Evolutionary conservation across 2,888 invertebrate species (phyloP).

Genomic region (Drosophila diplacantha): DNA sequence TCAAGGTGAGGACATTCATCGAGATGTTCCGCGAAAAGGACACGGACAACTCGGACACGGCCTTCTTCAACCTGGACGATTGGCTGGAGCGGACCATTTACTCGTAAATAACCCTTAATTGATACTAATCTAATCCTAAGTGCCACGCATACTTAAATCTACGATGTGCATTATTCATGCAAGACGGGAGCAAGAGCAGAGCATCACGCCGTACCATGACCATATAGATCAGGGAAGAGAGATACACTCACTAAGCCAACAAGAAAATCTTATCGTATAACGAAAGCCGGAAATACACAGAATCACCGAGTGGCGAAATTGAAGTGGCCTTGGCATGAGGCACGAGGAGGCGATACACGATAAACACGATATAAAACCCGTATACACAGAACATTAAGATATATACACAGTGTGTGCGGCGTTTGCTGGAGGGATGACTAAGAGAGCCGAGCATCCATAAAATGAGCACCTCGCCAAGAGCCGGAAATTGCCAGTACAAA

Average conservation of each 20-base stretch:
- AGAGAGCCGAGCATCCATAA: slow-evolving; percentile 19
- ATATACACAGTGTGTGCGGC: slow-evolving; percentile 6
- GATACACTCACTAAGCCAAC: slow-evolving; percentile 18
- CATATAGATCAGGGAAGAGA: slow-evolving; percentile 13
- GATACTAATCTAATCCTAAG: slow-evolving; percentile 58
- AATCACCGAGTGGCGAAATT: slow-evolving; percentile 45
- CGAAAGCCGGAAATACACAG: slow-evolving; percentile 52
- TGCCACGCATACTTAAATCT: slow-evolving; percentile 65
- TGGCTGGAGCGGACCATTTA: slow-evolving; percentile 94
- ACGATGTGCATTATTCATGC: slow-evolving; percentile 14
- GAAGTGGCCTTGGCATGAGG: slow-evolving; percentile 53
- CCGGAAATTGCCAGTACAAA: slow-evolving; percentile 37
- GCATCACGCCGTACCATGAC: slow-evolving; percentile 28
- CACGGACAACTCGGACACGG: slow-evolving; percentile 84
- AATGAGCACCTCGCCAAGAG: slow-evolving; percentile 16
- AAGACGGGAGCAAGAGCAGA: neutral
- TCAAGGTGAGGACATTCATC: slow-evolving; percentile 95
- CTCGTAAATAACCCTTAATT: slow-evolving; percentile 80
- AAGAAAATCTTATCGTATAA: slow-evolving; percentile 41
- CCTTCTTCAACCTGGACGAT: slow-evolving; percentile 92
- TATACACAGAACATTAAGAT: slow-evolving; percentile 14
- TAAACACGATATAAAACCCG: slow-evolving; percentile 29
- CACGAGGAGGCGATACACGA: slow-evolving; percentile 17
- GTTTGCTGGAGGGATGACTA: slow-evolving; percentile 41
- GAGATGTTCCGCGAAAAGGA: slow-evolving; percentile 90